Base-by-base conservation (phyloP, 1,140 invertebrate species). In the Theocolax elegans region DNA sequence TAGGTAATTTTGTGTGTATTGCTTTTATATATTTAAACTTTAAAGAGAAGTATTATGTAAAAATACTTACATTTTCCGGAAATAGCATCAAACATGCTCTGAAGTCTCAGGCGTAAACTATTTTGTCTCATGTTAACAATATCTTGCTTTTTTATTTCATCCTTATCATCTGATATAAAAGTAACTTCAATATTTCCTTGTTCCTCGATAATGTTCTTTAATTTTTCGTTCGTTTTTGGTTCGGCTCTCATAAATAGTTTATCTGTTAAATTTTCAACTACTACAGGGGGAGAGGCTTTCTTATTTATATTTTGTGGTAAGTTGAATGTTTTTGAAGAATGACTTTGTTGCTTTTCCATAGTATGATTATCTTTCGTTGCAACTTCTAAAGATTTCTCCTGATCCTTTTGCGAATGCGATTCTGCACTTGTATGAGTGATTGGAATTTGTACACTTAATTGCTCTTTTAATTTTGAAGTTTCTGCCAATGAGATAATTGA, bases 21-120 rank as follows among this genome's bases (percentile, higher is more conserved):
- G n/a, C n/a, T n/a, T n/a, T n/a, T n/a, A n/a, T n/a, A n/a, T n/a
- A n/a, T n/a, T n/a, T n/a, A n/a, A n/a, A n/a, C n/a, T n/a, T n/a
- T n/a, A n/a, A n/a, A n/a, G n/a, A n/a, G n/a, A n/a, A n/a, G n/a
- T n/a, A n/a, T n/a, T n/a, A n/a, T 15, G n/a, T 44, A 1, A 23
- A 65, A n/a, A n/a, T n/a, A 70, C 74, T 80, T 74, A 83, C 83
- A 74, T 80, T 85, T 85, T 8, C 84, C 85, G n/a, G 84, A 84
- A 73, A 85, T 84, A 1, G 84, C 84, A 74, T 85, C 80, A 27
- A 85, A 85, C 84, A 86, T 85, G 54, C 81, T 85, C 46, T 84
- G 82, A 6, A 85, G 72, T 51, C 82, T 80, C 0, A 79, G 74
- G 25, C 80, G 80, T 83, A 85, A 84, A 62, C 81, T 85, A 0